Evolutionary conservation across 2,888 invertebrate species (phyloP), one percentile per base, ranked within the genome.

Genomic region (Acleris laterana): DNA sequence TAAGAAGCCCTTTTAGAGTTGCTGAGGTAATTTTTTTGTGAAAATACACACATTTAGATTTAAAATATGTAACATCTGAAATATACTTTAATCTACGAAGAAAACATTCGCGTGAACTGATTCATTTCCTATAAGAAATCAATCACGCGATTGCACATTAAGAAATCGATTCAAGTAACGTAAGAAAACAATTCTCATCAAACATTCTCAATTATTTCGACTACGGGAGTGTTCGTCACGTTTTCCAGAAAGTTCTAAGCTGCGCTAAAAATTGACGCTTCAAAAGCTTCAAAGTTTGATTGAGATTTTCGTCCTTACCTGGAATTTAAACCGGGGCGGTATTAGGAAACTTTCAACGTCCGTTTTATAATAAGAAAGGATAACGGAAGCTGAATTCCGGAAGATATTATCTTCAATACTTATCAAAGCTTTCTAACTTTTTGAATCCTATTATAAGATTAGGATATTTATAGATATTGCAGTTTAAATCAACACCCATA

Each of bases 261-360:
- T 57, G 51, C 19, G 66, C 58, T 55, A 57, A 57, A 66, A 66
- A 66, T 61, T 57, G 57, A 62, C 62, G 61, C 56, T 57, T 52
- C 57, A 66, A 46, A 65, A 66, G 62, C 66, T 66, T 51, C 66
- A 57, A 66, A 66, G 57, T 66, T 66, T 66, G 62, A 66, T 66
- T 66, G 62, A 66, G 66, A 61, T 66, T 66, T 66, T 61, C 56
- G 66, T 57, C 66, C 51, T 56, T 57, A 66, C 66, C 66, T 66
- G 66, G 57, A 62, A 62, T 62, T 66, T 62, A 56, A 56, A 62
- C 62, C 51, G 57, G 50, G 46, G 19, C 38, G 66, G 66, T 62
- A 66, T 66, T 66, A 52, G 66, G 51, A 66, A 66, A 66, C 66
- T 66, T 66, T 66, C 52, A 57, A 32, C 61, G 51, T 61, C 50